Conservation (phyloP, 2,888 invertebrate genomes). For the Phortica magna region DNA sequence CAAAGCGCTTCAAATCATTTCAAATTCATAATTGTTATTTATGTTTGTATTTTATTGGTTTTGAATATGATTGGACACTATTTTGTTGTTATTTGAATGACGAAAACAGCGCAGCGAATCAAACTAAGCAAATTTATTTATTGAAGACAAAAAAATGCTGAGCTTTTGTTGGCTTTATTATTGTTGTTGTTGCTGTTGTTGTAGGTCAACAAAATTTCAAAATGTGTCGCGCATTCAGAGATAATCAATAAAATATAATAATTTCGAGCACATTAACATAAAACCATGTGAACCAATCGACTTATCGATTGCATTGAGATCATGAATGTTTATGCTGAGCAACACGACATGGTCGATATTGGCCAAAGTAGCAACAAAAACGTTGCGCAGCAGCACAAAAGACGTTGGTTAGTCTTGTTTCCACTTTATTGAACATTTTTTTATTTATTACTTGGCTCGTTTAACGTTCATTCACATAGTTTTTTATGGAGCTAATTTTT, state of each 20-base stretch:
- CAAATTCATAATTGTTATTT: neutral
- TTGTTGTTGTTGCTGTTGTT: neutral
- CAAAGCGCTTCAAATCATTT: neutral
- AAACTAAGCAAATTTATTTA: neutral
- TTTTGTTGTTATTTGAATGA: neutral
- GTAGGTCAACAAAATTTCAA: neutral
- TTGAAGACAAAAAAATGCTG: neutral
- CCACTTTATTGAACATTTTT: no score
- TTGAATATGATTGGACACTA: neutral
- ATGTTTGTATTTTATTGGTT: neutral
- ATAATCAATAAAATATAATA: neutral
- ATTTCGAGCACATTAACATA: neutral
- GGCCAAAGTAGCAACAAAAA: no score
- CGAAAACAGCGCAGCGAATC: neutral
- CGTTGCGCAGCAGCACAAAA: neutral
- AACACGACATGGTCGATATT: no score
- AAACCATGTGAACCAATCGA: neutral
- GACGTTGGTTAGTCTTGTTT: neutral
- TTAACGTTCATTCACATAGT: neutral
- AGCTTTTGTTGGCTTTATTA: neutral
- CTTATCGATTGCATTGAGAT: no score
- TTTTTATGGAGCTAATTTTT: no score
- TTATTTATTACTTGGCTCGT: neutral
- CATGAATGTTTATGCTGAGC: no score
- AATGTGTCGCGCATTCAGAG: neutral